phyloP scores from a whole-genome alignment of 1,140 invertebrate genomes.

The Plutomurus gul region DNA sequence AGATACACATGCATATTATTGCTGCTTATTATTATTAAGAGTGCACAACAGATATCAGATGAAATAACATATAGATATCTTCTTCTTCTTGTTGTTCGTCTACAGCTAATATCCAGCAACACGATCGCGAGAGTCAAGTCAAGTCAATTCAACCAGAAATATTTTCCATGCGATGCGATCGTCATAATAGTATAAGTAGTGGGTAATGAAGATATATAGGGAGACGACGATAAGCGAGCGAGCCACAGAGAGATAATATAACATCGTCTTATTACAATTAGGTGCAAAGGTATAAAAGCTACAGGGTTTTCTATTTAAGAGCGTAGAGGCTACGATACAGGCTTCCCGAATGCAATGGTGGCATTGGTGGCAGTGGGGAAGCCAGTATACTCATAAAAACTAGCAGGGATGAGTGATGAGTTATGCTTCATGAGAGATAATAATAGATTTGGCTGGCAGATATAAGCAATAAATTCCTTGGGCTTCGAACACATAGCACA shows the following conservation, averaged over 20 bases:
- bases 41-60: neutral
- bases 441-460: neutral
- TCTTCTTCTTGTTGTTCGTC: too few species aligned
- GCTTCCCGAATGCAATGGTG: too few species aligned
- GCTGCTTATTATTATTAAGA: neutral
- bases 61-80: neutral
- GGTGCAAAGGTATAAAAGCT: slow-evolving; percentile 21
- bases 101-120: neutral
- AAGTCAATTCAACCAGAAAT: slow-evolving; percentile 26
- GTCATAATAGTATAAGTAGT: neutral
- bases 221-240: too few species aligned
- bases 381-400: neutral
- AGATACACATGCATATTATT: too few species aligned
- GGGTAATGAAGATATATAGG: neutral
- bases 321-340: too few species aligned
- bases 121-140: too few species aligned
- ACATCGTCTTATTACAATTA: slow-evolving; percentile 22
- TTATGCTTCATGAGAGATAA: neutral
- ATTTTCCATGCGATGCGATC: neutral
- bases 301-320: slow-evolving; percentile 23
- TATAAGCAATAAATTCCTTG: neutral
- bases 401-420: neutral
- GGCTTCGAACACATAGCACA: neutral
- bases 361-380: neutral
- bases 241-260: too few species aligned